These are phyloP conservation scores for Anastrepha ludens DNA, from an alignment of 1,140 invertebrate genomes.

Conservation along the genomic window DNA sequence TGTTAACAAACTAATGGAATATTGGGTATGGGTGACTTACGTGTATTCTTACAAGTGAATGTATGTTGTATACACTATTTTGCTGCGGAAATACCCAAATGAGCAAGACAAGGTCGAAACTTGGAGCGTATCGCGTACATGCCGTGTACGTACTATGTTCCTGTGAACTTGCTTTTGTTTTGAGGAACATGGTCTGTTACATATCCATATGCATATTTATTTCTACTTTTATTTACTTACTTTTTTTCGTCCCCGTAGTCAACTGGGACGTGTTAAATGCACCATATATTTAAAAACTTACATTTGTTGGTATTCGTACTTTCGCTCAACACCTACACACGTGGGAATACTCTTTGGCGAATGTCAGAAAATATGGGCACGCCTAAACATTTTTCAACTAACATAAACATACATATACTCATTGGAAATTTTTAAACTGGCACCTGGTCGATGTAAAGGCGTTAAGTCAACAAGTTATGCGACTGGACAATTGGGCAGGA, in stretches of 20 bases:
- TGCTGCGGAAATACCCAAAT: neutral
- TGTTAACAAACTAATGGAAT: neutral
- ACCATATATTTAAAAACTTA: no score
- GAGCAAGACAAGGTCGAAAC: neutral
- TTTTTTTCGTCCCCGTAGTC: neutral
- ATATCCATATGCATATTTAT: neutral
- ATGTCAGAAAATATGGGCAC: neutral
- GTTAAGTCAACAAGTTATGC: neutral
- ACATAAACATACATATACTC: neutral
- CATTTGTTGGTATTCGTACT: no score
- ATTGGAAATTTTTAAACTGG: no score
- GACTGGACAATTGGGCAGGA: neutral
- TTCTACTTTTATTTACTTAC: neutral
- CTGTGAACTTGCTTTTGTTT: neutral
- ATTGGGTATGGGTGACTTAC: neutral
- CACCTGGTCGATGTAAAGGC: neutral
- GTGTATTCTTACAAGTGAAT: neutral
- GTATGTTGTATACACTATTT: neutral
- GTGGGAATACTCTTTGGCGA: constrained; percentile 9
- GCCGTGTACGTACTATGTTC: neutral
- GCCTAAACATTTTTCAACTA: neutral
- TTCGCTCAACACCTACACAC: neutral
- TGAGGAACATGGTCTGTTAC: no score
- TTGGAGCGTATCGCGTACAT: neutral
- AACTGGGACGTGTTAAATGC: no score